phyloP scores from a whole-genome alignment of 2,888 invertebrate species.

The Ametastegia equiseti region DNA sequence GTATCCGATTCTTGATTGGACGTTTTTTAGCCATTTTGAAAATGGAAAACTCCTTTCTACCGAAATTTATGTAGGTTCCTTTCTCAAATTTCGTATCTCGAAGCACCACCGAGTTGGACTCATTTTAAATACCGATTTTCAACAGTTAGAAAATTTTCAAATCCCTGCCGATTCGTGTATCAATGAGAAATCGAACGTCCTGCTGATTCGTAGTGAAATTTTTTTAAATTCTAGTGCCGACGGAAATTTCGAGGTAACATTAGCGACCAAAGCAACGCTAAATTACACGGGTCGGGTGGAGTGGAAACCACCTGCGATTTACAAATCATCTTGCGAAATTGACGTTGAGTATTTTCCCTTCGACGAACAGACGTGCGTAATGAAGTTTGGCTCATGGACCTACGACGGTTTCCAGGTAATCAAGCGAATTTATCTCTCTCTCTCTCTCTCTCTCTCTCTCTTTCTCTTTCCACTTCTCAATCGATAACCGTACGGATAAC shows the following conservation, averaged over 20 bases:
- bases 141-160: too few relatives aligned
- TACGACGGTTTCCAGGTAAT: conserved; percentile 89
- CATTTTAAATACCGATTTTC: too few relatives aligned
- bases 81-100: too few relatives aligned
- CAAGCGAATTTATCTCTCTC: conserved; percentile 45
- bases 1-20: too few relatives aligned
- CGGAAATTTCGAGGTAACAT: conserved; percentile 90
- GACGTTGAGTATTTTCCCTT: conserved; percentile 93
- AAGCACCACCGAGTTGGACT: too few relatives aligned
- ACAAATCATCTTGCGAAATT: conserved; percentile 93
- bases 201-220: not conserved
- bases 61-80: too few relatives aligned
- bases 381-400: conserved; percentile 92
- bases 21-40: too few relatives aligned
- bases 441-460: not conserved
- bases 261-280: conserved; percentile 89
- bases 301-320: conserved; percentile 95
- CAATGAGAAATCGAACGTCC: not conserved
- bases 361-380: conserved; percentile 91
- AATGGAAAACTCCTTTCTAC: too few relatives aligned
- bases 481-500: not conserved
- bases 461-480: not conserved
- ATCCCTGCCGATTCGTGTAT: not conserved
- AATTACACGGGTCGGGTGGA: conserved; percentile 90
- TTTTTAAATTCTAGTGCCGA: conserved; percentile 82